Conservation (phyloP, 1,140 invertebrate species). For the Drosophila arizonae region DNA sequence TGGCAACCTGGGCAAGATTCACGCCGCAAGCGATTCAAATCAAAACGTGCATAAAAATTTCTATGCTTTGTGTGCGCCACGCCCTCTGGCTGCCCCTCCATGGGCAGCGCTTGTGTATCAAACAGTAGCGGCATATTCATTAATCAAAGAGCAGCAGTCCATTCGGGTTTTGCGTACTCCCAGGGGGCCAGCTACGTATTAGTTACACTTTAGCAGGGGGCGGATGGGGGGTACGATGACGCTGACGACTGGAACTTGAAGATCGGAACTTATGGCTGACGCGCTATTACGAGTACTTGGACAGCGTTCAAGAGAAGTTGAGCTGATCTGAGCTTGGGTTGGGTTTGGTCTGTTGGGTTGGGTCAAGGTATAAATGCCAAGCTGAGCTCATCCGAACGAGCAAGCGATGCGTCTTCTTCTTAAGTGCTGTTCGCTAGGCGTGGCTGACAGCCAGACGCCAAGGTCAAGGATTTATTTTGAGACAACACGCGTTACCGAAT, state of each 20-base stretch:
- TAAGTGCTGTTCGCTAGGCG: constrained; percentile 12
- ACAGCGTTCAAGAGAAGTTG: constrained; percentile 45
- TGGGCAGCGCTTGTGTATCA: constrained; percentile 41
- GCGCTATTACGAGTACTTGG: constrained; percentile 42
- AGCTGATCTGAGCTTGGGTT: constrained; percentile 14
- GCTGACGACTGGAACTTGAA: background rate
- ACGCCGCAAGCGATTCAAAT: constrained; percentile 59
- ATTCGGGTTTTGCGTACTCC: constrained; percentile 26
- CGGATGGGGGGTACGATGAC: background rate
- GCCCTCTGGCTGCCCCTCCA: background rate
- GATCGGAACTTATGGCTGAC: constrained; percentile 4
- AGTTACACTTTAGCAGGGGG: constrained; percentile 62
- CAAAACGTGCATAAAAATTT: constrained; percentile 66
- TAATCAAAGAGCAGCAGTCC: constrained; percentile 72
- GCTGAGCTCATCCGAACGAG: constrained; percentile 36
- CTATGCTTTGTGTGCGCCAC: constrained; percentile 34
- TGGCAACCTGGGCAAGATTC: constrained; percentile 20
- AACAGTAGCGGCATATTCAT: constrained; percentile 73
- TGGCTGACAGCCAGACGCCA: constrained; percentile 27
- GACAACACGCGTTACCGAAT: background rate
- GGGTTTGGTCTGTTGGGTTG: constrained; percentile 26
- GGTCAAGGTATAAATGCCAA: constrained; percentile 49
- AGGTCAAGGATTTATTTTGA: constrained; percentile 33
- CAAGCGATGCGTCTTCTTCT: constrained; percentile 22
- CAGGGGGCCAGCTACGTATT: constrained; percentile 55